phyloP scores from a whole-genome alignment of 2,888 invertebrate species.

The Agrilus cyanescens region DNA sequence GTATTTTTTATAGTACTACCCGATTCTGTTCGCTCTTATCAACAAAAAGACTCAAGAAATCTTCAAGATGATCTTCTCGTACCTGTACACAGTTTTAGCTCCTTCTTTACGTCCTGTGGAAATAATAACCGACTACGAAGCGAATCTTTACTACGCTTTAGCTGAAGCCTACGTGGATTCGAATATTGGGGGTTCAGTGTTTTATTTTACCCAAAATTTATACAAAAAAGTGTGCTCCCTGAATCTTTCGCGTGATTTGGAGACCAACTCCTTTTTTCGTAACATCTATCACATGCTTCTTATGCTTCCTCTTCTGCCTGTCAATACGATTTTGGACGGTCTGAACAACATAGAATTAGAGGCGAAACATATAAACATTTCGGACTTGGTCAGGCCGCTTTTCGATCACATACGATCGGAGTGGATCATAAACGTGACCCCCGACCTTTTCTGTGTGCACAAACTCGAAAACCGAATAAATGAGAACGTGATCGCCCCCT shows the following conservation, averaged over 20 bases:
- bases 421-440: slow-evolving; percentile 30
- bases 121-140: slow-evolving; percentile 32
- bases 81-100: slow-evolving; percentile 25
- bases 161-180: slow-evolving; percentile 29
- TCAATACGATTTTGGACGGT: slow-evolving; percentile 30
- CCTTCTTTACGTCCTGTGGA: slow-evolving; percentile 27
- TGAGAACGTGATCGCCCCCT: slow-evolving; percentile 32
- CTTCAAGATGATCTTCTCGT: slow-evolving; percentile 27
- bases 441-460: slow-evolving; percentile 31
- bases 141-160: slow-evolving; percentile 29
- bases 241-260: slow-evolving; percentile 26
- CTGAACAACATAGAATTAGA: slow-evolving; percentile 28
- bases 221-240: slow-evolving; percentile 31
- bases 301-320: slow-evolving; percentile 32
- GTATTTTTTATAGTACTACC: slow-evolving; percentile 27
- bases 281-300: slow-evolving; percentile 32
- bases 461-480: slow-evolving; percentile 31
- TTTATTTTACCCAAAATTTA: slow-evolving; percentile 31
- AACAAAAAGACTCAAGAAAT: slow-evolving; percentile 27
- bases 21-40: slow-evolving; percentile 27
- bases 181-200: slow-evolving; percentile 30
- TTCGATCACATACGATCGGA: slow-evolving; percentile 25
- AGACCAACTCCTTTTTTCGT: slow-evolving; percentile 28
- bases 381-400: slow-evolving; percentile 19
- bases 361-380: slow-evolving; percentile 23